Conservation (phyloP, 2,797 vertebrate species). For the Fratercula arctica region DNA sequence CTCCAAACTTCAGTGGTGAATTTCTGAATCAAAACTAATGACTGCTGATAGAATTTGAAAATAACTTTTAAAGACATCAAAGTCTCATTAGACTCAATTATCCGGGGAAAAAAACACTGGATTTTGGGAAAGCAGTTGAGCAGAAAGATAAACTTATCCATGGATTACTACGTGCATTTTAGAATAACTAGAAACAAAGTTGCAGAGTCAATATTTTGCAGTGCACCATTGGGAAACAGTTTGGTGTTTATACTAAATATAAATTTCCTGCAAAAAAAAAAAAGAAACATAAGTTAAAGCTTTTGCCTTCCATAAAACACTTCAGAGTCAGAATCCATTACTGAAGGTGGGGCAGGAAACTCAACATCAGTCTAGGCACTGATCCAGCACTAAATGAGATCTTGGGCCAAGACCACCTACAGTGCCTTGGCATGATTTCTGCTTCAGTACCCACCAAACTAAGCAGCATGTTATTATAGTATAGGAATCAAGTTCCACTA, state of each 20-base stretch:
- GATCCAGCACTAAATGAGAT: not conserved
- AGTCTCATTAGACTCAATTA: not conserved
- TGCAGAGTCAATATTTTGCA: not conserved
- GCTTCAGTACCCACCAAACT: not conserved
- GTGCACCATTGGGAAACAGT: not conserved
- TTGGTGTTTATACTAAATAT: not conserved
- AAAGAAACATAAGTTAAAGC: not conserved
- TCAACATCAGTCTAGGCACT: not conserved
- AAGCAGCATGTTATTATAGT: not conserved
- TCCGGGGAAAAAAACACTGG: not conserved
- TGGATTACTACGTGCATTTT: not conserved
- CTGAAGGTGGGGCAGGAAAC: not conserved
- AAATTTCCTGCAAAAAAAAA: not conserved
- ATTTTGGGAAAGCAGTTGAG: not conserved
- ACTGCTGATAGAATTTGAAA: not conserved
- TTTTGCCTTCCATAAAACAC: not conserved
- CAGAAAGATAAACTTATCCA: not conserved
- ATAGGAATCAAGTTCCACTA: not conserved
- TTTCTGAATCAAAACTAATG: not conserved
- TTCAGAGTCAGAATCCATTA: not conserved
- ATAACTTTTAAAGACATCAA: not conserved
- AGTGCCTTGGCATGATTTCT: not conserved
- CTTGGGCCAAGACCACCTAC: not conserved
- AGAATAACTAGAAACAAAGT: not conserved
- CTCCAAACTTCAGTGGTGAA: not conserved